Evolutionary conservation across 2,797 vertebrate genomes (phyloP).

Genomic region (Pipistrellus pygmaeus): DNA sequence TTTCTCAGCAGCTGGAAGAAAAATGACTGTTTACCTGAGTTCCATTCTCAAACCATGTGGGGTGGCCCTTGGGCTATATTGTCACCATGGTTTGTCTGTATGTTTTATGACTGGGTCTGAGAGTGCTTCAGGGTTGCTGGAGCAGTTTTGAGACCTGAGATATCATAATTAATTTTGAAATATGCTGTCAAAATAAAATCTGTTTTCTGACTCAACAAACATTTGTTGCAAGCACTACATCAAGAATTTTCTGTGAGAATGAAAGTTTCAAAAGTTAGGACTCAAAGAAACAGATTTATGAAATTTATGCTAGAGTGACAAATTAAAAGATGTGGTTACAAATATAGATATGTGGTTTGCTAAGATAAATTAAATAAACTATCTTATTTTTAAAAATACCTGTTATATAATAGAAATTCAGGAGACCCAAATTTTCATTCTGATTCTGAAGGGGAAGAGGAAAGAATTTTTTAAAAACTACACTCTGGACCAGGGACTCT

Average conservation of each 20-base stretch:
- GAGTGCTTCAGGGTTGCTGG: not conserved
- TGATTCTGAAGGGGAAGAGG: not conserved
- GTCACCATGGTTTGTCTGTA: not conserved
- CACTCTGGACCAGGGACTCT: not conserved
- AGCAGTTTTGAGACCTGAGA: conserved; percentile 28
- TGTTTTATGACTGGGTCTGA: not conserved
- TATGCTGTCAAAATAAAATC: not conserved
- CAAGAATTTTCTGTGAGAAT: conserved; percentile 8
- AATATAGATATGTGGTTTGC: not conserved
- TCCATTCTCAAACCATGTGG: not conserved
- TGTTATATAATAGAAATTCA: conserved; percentile 27
- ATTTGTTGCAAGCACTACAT: conserved; percentile 9
- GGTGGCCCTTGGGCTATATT: not conserved
- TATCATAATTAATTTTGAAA: conserved; percentile 59
- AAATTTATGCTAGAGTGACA: not conserved
- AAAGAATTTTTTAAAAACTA: not conserved
- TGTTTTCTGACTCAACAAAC: conserved; percentile 18
- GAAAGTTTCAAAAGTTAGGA: conserved; percentile 1
- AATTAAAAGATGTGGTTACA: conserved; percentile 26
- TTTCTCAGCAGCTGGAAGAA: not conserved
- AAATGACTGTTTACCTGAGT: conserved; percentile 24
- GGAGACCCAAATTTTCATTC: not conserved
- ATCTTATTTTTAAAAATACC: not conserved
- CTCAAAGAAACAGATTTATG: not conserved
- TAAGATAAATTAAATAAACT: not conserved